A percentile compares a stretch with the other conserved stretches of the same genome.
Evolutionary conservation across 2,797 vertebrate species (phyloP).

Genomic region (Steatocranus sp.): DNA sequence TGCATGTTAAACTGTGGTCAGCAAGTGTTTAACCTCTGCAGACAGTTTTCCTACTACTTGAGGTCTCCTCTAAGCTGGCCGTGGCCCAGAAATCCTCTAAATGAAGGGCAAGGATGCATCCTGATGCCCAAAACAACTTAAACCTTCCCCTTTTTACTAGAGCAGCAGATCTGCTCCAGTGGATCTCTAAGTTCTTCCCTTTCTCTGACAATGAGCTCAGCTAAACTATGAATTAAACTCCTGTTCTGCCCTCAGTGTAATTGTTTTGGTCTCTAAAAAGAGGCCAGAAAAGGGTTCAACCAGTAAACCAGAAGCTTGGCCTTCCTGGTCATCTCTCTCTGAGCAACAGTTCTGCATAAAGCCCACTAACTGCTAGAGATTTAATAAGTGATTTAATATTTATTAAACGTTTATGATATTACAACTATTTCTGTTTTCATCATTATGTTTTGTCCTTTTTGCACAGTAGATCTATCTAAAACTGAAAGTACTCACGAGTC

Average conservation of each 20-base stretch:
- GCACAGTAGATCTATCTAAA: background rate
- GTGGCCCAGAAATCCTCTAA: background rate
- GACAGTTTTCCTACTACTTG: background rate
- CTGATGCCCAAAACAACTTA: background rate
- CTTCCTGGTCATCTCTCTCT: background rate
- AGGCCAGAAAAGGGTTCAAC: fast-evolving
- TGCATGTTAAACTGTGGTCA: background rate
- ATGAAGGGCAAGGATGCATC: background rate
- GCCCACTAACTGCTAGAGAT: background rate
- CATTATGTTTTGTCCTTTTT: background rate
- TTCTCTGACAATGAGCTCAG: background rate
- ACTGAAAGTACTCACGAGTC: background rate
- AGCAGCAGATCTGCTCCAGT: background rate
- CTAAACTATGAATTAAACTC: background rate
- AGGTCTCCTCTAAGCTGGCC: background rate
- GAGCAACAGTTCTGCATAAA: background rate
- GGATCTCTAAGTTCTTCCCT: background rate
- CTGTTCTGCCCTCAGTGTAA: background rate
- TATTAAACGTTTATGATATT: background rate
- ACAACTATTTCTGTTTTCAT: background rate
- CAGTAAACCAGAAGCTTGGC: background rate
- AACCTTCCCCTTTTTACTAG: background rate
- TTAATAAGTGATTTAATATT: background rate
- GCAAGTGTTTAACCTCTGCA: background rate
- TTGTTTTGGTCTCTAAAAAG: background rate